Base-by-base conservation (phyloP, 2,113 vertebrate species). In the Entomyzon cyanotis region DNA sequence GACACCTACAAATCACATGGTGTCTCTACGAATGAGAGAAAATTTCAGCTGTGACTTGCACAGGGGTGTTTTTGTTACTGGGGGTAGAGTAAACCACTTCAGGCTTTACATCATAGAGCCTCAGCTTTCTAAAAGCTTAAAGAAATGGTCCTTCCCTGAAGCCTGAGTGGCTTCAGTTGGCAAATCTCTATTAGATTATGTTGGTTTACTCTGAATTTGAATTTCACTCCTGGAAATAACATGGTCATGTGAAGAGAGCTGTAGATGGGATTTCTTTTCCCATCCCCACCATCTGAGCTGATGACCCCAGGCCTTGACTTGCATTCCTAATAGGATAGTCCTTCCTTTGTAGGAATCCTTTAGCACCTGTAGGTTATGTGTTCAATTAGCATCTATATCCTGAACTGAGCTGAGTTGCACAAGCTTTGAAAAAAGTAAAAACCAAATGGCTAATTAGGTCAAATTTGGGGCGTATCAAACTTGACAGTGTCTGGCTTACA, bases 401-500 rank as follows among this genome's bases (percentile, higher is more conserved):
- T 87, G 93, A 96, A 90, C 86, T 0, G 8, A 88, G 92, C 44
- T 0, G 20, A 92, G 80, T 47, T 58, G 79, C 83, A 94, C 69
- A 77, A 75, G 90, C 83, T 96, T 89, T 92, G 92, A 94, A 88
- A 96, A 96, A 95, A 94, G 82, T 92, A 95, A 93, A 86, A 94
- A 95, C 92, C 92, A 94, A 97, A 93, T 94, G 93, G 95, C 83
- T 96, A 97, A 97, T 96, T 94, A 96, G 92, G 96, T 96, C 95
- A 96, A 90, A 93, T 94, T 93, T 96, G 88, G 94, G 96, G 92
- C 80, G 25, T 90, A 92, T 93, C 83, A 96, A 96, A 87, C 92
- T 78, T 96, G 93, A 96, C 95, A 95, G 83, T 87, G 88, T 87
- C 90, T 96, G 92, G 56, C 83, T 96, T 93, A 89, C 94, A 93